Evolutionary conservation across 1,140 invertebrate genomes (phyloP).

Genomic region (Gryllus bimaculatus): DNA sequence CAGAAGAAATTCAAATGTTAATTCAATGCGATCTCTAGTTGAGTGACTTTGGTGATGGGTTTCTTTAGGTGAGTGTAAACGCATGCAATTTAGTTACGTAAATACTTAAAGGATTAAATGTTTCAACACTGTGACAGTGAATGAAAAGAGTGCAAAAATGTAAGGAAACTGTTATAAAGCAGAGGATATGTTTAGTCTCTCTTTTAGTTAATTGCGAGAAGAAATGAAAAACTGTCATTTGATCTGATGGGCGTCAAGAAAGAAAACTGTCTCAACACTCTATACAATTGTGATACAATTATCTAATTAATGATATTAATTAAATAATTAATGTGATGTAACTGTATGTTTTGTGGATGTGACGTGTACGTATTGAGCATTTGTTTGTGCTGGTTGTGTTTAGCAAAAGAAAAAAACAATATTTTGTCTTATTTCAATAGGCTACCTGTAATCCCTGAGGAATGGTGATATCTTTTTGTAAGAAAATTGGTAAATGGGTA

Average conservation of each 20-base stretch:
- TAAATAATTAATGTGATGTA: constrained; percentile 5
- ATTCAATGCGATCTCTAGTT: neutral
- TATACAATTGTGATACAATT: constrained; percentile 10
- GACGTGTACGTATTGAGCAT: constrained; percentile 1
- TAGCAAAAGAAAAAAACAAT: neutral
- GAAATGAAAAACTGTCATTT: neutral
- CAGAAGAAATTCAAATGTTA: neutral
- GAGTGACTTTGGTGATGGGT: neutral
- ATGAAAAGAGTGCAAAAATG: neutral
- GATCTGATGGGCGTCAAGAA: neutral
- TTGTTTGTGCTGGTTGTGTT: constrained; percentile 11
- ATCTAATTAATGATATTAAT: constrained; percentile 14
- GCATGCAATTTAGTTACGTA: neutral
- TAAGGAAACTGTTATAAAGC: neutral
- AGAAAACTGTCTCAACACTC: constrained; percentile 6
- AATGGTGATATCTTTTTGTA: constrained; percentile 18
- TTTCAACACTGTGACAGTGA: neutral
- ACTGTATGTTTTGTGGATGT: constrained; percentile 10
- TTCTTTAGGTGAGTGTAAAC: neutral
- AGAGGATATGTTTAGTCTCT: neutral
- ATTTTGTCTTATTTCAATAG: constrained; percentile 10
- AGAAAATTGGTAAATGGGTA: constrained; percentile 18
- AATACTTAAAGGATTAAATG: neutral
- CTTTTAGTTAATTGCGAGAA: neutral
- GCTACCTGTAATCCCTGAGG: neutral